A percentile compares a stretch with the other conserved stretches of the same genome.
Conservation (phyloP, 1,140 invertebrate species). For the Centruroides sculpturatus region DNA sequence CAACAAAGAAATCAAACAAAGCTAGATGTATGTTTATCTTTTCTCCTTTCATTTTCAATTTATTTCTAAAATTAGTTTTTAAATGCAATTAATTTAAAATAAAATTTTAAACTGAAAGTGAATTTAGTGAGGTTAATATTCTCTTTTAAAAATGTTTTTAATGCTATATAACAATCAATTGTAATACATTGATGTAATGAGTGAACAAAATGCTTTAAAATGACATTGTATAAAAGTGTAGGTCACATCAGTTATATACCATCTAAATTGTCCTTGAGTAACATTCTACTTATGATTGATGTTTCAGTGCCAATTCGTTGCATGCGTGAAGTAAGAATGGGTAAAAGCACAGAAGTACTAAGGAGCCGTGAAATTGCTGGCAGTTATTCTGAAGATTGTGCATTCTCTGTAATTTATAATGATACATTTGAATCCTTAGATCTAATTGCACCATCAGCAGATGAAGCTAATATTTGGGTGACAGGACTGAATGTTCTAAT, state of each 20-base stretch:
- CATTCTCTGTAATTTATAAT: conserved; percentile 47
- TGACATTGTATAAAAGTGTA: too few species aligned
- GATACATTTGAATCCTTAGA: conserved; percentile 44
- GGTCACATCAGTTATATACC: too few species aligned
- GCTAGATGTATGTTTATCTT: conserved; percentile 36
- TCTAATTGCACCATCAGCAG: conserved; percentile 41
- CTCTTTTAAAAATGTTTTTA: too few species aligned
- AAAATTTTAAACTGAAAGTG: background rate
- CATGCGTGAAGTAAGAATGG: conserved; percentile 43
- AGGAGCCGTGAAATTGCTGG: conserved; percentile 35
- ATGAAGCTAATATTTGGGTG: conserved; percentile 50
- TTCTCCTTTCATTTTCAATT: conserved; percentile 1
- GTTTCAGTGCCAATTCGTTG: conserved; percentile 38
- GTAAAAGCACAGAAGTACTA: conserved; percentile 43
- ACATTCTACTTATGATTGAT: background rate
- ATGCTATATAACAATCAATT: too few species aligned
- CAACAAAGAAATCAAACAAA: conserved; percentile 47
- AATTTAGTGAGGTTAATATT: too few species aligned
- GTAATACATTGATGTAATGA: too few species aligned
- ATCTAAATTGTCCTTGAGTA: background rate
- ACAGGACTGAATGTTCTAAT: conserved; percentile 41
- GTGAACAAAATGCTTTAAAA: too few species aligned
- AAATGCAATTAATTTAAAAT: background rate
- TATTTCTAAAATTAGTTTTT: conserved; percentile 1
- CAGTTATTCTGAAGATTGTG: conserved; percentile 40